Percentiles rank a stretch among this genome's conserved stretches.
Evolutionary conservation across 2,797 vertebrate genomes (phyloP).

Genomic region (Netta rufina): DNA sequence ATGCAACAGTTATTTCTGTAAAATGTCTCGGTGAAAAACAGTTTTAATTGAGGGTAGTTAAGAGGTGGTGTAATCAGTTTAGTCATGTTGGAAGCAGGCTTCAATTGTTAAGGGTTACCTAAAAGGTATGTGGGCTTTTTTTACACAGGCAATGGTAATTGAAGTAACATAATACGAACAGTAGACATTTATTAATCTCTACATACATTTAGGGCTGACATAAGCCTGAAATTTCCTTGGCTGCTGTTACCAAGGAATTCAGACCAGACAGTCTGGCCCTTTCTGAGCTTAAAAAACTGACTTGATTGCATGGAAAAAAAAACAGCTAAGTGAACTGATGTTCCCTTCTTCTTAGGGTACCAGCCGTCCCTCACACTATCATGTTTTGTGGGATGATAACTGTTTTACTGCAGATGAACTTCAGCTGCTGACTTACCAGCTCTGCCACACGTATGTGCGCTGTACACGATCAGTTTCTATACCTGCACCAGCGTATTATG

Average conservation of each 20-base stretch:
- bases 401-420: conserved; percentile 98
- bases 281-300: not conserved
- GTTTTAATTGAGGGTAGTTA: not conserved
- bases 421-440: conserved; percentile 99
- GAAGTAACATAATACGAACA: not conserved
- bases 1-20: not conserved
- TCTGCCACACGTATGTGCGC: conserved; percentile 99
- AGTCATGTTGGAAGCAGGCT: not conserved
- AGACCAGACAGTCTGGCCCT: not conserved
- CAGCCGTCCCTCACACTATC: conserved; percentile 98
- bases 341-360: conserved; percentile 85
- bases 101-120: not conserved
- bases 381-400: conserved; percentile 98
- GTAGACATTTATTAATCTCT: not conserved
- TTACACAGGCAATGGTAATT: not conserved
- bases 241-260: not conserved
- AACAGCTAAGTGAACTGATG: not conserved
- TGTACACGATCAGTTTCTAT: conserved; percentile 98
- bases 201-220: not conserved
- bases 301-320: not conserved
- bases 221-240: not conserved
- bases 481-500: conserved; percentile 97
- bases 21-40: not conserved
- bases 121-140: not conserved
- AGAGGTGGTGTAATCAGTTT: not conserved